Evolutionary conservation across 2,888 invertebrate species (phyloP), one percentile per base, ranked within the genome.

Genomic region (Crematogaster levior): DNA sequence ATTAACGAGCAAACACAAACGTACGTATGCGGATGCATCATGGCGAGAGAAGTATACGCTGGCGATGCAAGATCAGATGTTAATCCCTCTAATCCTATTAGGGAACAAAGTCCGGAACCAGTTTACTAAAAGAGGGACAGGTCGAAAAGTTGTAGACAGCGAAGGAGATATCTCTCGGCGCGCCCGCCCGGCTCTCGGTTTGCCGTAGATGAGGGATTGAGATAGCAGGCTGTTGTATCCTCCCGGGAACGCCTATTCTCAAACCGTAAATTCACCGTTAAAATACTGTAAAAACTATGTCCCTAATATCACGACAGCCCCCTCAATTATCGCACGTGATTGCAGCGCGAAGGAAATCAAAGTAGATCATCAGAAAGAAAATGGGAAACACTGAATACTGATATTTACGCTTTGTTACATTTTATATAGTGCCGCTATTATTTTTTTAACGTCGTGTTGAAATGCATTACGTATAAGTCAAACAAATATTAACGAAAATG

Each of bases 21-120:
- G 18, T 34, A 30, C 18, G 27, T 6, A 24, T 21, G 40, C 58
- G n/a, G 27, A 30, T 21, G 46, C 30, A 15, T 30, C n/a, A 58
- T 43, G 10, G 74, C 21, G 34, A 21, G 34, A 46, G 34, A 37
- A 9, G 18, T 53, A 51, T 37, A 53, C 37, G 53, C 12, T 24
- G 56, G 72, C 40, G 43, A 43, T 56, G 75, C 65, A 63, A 63
- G 85, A 89, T 85, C 88, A 85, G 88, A 90, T 88, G 87, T 87
- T 91, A 91, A 91, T 91, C 88, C 90, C 85, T 84, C 90, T 91
- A 90, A 92, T 91, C 91, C 88, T 90, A 91, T 92, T 92, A 92
- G 86, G 87, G 87, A 90, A 88, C 86, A 89, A 86, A 90, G 87
- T 90, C 89, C 81, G 82, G 77, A 89, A 89, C 90, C 89, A 90